Percentiles rank a stretch among this genome's conserved stretches.
phyloP scores from a whole-genome alignment of 2,888 invertebrate genomes.

The Agonopterix alstromeriana region DNA sequence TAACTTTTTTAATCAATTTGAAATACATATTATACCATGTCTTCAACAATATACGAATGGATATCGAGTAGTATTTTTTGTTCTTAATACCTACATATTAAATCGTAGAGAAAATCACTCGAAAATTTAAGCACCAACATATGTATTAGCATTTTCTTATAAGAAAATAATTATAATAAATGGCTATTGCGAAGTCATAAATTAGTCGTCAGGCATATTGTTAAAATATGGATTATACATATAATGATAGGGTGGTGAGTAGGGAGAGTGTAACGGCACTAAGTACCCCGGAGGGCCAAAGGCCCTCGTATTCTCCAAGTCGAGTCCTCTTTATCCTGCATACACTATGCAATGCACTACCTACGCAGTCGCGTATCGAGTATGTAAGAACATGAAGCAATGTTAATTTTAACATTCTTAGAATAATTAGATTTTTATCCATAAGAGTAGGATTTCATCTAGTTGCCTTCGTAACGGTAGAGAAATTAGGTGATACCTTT shows the following conservation, averaged over 20 bases:
- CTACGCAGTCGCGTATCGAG: conserved; percentile 14
- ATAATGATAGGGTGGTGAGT: conserved; percentile 11
- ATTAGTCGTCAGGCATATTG: conserved; percentile 8
- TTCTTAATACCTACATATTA: conserved; percentile 40
- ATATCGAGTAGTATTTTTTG: conserved; percentile 50
- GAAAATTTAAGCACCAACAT: conserved; percentile 63
- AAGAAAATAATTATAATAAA: conserved; percentile 33
- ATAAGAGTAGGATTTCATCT: conserved; percentile 75
- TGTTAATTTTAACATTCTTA: conserved; percentile 75
- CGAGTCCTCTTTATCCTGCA: neutral
- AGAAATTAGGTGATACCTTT: conserved; percentile 70
- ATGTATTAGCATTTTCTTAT: conserved; percentile 50
- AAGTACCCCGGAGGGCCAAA: conserved; percentile 21
- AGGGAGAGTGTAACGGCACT: conserved; percentile 53
- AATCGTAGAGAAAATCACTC: conserved; percentile 42
- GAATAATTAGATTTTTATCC: conserved; percentile 73
- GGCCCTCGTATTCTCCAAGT: conserved; percentile 9
- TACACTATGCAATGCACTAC: conserved; percentile 20
- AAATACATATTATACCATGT: conserved; percentile 39
- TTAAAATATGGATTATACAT: conserved; percentile 14
- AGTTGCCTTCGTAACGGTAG: conserved; percentile 75
- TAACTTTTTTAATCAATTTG: conserved; percentile 70
- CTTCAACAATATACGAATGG: conserved; percentile 56
- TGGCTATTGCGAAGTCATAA: conserved; percentile 9
- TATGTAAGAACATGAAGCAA: conserved; percentile 67